These are phyloP conservation scores for Hepsetus odoe DNA, from an alignment of 2,113 vertebrate genomes.

Conservation along the genomic window DNA sequence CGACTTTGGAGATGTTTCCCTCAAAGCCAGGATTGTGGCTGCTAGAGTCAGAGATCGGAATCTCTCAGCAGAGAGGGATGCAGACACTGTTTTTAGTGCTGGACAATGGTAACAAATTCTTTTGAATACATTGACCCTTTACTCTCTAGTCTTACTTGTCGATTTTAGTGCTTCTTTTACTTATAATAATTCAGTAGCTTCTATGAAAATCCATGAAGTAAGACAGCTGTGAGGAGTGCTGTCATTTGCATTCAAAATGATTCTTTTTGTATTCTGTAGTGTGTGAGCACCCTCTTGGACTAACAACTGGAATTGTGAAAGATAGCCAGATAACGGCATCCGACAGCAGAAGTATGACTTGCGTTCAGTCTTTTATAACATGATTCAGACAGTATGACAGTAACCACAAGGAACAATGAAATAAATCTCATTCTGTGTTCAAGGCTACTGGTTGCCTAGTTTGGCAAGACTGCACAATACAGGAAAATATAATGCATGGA, in stretches of 20 bases:
- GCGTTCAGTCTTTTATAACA: background rate
- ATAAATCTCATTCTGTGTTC: slow-evolving; percentile 23
- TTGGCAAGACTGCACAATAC: slow-evolving; percentile 86
- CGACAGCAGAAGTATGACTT: slow-evolving; percentile 74
- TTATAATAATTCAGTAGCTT: too few relatives aligned
- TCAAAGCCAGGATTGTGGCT: slow-evolving; percentile 91
- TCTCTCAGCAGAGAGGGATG: slow-evolving; percentile 88
- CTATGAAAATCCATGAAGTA: too few relatives aligned
- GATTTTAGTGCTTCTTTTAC: too few relatives aligned
- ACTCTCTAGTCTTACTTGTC: too few relatives aligned
- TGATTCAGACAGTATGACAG: slow-evolving; percentile 3
- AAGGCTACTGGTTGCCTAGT: slow-evolving; percentile 86
- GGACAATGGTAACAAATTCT: slow-evolving; percentile 79
- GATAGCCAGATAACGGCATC: slow-evolving; percentile 84
- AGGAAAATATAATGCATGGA: slow-evolving; percentile 94
- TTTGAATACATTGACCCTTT: background rate
- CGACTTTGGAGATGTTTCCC: slow-evolving; percentile 90
- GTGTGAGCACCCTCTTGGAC: slow-evolving; percentile 85
- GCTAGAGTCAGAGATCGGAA: slow-evolving; percentile 86
- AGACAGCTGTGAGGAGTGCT: too few relatives aligned
- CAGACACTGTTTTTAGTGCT: slow-evolving; percentile 86
- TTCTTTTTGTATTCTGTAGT: slow-evolving; percentile 66
- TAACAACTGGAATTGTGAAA: slow-evolving; percentile 79
- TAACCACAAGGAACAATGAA: background rate
- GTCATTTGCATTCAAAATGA: background rate